Evolutionary conservation across 2,888 invertebrate genomes (phyloP), one percentile per base, ranked within the genome.

Genomic region (Drosophila anomalata): DNA sequence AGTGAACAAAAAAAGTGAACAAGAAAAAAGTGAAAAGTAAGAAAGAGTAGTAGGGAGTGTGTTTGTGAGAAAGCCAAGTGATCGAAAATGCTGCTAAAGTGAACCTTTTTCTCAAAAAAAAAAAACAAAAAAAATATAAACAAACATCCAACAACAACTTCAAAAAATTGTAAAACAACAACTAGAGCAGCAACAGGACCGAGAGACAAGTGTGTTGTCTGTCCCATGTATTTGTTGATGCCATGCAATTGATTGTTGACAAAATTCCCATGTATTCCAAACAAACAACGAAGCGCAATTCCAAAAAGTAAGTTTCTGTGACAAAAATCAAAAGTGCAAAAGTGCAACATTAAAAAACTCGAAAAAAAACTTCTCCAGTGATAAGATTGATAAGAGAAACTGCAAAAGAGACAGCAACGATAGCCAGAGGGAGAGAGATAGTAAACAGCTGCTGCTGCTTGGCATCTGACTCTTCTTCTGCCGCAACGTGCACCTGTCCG

Each of bases 181-280:
- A 65, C 51, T 62, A 42, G 50, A 33, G 39, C 4, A 51, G 69
- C 46, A 75, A 65, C 54, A 59, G 59, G 73, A 75, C 51, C 59
- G 42, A 68, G 58, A 62, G 51, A 61, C 61, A 58, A 67, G 76
- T 67, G 79, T 82, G 85, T 84, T 77, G 73, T 66, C 68, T 75
- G 58, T 50, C 68, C 56, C 69, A 83, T 73, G 81, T 78, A 68
- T 82, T 86, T 79, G 83, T 89, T 89, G 90, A 84, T 86, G 84
- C 90, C 87, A 91, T 91, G 91, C 91, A 91, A 91, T 89, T 91
- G 89, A 91, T 91, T 90, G 91, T 91, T 89, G 90, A 91, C 90
- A 91, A 91, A 91, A 91, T 91, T 91, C 90, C 90, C 91, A 91
- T 91, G 91, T 91, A 91, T 91, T 91, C 91, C 90, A 91, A 91